These are phyloP conservation scores for Tympanoctomys barrerae DNA, from an alignment of 2,797 vertebrate genomes.

Conservation along the genomic window DNA sequence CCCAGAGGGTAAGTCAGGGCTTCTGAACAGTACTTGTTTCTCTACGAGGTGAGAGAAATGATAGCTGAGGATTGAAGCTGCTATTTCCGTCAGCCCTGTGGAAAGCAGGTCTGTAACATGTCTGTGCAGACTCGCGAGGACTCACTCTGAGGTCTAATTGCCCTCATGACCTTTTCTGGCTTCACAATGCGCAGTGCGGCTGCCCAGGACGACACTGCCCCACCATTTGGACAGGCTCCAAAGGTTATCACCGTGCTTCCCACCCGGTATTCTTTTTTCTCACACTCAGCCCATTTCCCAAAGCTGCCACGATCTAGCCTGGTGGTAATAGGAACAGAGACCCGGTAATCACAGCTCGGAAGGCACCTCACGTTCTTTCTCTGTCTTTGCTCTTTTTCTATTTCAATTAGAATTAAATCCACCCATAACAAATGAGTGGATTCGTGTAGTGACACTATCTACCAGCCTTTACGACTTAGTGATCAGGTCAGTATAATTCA, in stretches of 20 bases:
- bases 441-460: not conserved
- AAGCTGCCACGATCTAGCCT: not conserved
- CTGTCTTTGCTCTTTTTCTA: not conserved
- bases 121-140: not conserved
- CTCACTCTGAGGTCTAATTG: not conserved
- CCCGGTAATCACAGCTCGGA: not conserved
- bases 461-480: not conserved
- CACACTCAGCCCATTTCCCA: not conserved
- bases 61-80: not conserved
- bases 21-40: not conserved
- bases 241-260: not conserved
- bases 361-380: not conserved
- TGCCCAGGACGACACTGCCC: not conserved
- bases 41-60: not conserved
- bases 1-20: not conserved
- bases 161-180: not conserved
- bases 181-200: not conserved
- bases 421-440: not conserved
- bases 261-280: not conserved
- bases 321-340: not conserved
- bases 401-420: not conserved
- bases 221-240: not conserved
- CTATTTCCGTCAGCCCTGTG: not conserved
- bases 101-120: not conserved
- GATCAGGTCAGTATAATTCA: not conserved